Evolutionary conservation across 2,797 vertebrate genomes (phyloP).

Genomic region (Xyrichtys novacula): DNA sequence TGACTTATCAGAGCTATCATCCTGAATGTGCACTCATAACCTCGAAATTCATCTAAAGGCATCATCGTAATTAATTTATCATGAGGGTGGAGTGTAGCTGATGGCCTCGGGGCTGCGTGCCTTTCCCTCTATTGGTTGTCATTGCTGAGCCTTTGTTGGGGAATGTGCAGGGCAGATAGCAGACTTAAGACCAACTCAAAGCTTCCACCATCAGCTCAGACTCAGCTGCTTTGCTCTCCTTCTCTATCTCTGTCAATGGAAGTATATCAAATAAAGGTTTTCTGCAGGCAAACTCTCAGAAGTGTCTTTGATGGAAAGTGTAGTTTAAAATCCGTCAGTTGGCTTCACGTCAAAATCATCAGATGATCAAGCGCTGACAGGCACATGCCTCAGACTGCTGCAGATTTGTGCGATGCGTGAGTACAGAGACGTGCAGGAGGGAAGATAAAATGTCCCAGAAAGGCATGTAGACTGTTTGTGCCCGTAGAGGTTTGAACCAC

Average conservation of each 20-base stretch:
- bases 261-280: slow-evolving; percentile 25
- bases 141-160: slow-evolving; percentile 26
- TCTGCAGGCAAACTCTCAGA: slow-evolving; percentile 11
- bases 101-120: slow-evolving; percentile 19
- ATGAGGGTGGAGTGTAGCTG: slow-evolving; percentile 43
- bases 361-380: neutral
- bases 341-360: slow-evolving; percentile 30
- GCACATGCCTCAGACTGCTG: neutral
- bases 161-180: slow-evolving; percentile 9
- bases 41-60: slow-evolving; percentile 46
- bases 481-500: slow-evolving; percentile 9
- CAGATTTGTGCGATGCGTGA: slow-evolving; percentile 11
- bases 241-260: slow-evolving; percentile 9
- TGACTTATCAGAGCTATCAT: slow-evolving; percentile 24
- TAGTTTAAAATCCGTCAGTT: slow-evolving; percentile 32
- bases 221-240: slow-evolving; percentile 26
- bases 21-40: slow-evolving; percentile 30
- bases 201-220: slow-evolving; percentile 23
- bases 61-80: slow-evolving; percentile 51
- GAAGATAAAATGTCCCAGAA: slow-evolving; percentile 37
- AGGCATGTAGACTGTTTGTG: slow-evolving; percentile 11
- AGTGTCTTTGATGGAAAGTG: slow-evolving; percentile 9
- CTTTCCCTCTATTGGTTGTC: slow-evolving; percentile 23
- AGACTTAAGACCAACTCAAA: slow-evolving; percentile 30
- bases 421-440: slow-evolving; percentile 5